These are phyloP conservation scores for Conus betulinus DNA, from an alignment of 1,140 invertebrate species.

Conservation along the genomic window DNA sequence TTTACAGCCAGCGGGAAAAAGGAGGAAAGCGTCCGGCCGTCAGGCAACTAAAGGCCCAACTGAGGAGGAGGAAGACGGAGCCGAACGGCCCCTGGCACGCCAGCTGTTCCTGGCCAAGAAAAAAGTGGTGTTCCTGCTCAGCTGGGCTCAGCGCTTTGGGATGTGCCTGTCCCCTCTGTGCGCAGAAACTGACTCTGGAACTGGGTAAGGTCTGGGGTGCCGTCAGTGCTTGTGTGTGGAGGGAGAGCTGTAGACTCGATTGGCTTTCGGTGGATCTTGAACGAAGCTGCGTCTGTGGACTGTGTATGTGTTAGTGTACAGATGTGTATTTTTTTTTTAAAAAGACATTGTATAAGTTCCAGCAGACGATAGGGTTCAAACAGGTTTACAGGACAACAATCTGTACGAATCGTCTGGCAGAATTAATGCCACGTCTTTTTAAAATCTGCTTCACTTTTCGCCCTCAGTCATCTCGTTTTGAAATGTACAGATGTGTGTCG, in stretches of 20 bases:
- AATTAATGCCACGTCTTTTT: too few species aligned
- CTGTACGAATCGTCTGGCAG: too few species aligned
- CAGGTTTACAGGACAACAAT: too few species aligned
- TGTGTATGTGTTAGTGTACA: too few species aligned
- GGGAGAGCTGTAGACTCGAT: not conserved
- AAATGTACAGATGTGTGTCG: too few species aligned
- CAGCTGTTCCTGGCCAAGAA: constrained; percentile 17
- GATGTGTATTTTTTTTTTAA: too few species aligned
- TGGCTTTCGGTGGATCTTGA: not conserved
- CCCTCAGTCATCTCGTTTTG: too few species aligned
- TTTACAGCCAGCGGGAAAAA: not conserved
- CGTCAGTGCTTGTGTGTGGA: not conserved
- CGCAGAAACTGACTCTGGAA: not conserved
- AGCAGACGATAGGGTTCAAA: too few species aligned
- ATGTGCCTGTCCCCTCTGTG: constrained; percentile 12
- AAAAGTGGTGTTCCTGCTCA: not conserved
- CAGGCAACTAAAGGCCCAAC: not conserved
- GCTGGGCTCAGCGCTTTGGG: constrained; percentile 22
- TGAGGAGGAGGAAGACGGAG: not conserved
- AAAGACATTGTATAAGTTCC: too few species aligned
- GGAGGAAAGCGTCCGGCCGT: not conserved
- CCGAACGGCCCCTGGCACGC: not conserved
- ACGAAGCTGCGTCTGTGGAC: not conserved
- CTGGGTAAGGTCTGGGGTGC: not conserved
- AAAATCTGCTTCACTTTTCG: too few species aligned